Base-by-base conservation (phyloP, 2,113 vertebrate genomes). In the Epinephelus cyanopodus region DNA sequence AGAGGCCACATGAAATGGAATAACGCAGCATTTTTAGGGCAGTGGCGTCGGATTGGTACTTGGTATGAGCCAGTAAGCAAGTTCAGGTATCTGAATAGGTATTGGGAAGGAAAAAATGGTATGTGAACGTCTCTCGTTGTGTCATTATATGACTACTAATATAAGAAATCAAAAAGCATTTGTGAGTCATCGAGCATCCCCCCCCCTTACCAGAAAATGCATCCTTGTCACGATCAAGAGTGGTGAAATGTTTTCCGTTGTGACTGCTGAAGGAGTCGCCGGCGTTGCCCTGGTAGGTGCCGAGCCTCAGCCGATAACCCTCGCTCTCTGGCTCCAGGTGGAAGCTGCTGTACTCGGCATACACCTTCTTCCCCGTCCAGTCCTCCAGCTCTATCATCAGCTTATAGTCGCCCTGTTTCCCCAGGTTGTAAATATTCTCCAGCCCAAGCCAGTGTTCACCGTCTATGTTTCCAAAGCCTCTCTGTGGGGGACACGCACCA, bases 351-450 rank as follows among this genome's bases (percentile, higher is more conserved):
- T 99, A 99, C 93, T 99, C 98, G 0, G 98, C 98, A 0, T 99
- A 99, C 23, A 99, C 98, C 85, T 99, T 99, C 90, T 99, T 99
- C 82, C 97, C 97, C 67, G 96, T 96, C 98, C 98, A 99, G 94
- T 99, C 98, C 94, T 99, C 98, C 88, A 99, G 76, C 92, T 99
- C 98, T 42, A 99, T 96, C 95, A 99, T 85, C 76, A 99, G 83
- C 81, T 96, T 98, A 83, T 99, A 99, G 92, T 99, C 97, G 0
- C 97, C 97, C 90, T 99, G 98, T 77, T 97, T 99, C 57, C 93
- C 97, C 78, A 99, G 94, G 93, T 96, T 95, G 86, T 97, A 98
- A 92, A 99, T 99, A 54, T 97, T 98, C 83, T 99, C 97, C 76
- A 99, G 91, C 39, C 98, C 98, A 73, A 99, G 95, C 98, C 98